Evolutionary conservation across 2,888 invertebrate genomes (phyloP).

Genomic region (Heliconius ismenius): DNA sequence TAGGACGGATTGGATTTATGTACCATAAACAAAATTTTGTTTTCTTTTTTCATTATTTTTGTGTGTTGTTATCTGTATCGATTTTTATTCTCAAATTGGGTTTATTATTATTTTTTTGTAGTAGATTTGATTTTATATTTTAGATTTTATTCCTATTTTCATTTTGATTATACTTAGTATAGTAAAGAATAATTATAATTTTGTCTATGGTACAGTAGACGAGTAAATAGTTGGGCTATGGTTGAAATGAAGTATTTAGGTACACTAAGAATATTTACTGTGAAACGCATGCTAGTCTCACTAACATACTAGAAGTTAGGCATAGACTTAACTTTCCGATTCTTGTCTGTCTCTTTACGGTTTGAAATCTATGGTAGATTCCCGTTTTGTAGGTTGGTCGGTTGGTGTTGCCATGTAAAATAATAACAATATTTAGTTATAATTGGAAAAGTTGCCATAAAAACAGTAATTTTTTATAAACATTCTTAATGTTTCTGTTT

Average conservation of each 20-base stretch:
- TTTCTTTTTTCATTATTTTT: conserved; percentile 5
- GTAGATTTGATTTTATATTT: neutral
- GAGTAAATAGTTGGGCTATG: conserved; percentile 71
- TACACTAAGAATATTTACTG: conserved; percentile 55
- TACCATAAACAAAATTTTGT: conserved; percentile 45
- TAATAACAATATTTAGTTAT: conserved; percentile 40
- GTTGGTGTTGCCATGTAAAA: conserved; percentile 64
- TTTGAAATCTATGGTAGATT: conserved; percentile 56
- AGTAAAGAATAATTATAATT: conserved; percentile 30
- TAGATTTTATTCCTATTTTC: neutral
- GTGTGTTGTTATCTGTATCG: neutral
- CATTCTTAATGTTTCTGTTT: conserved; percentile 26
- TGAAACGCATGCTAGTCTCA: conserved; percentile 75
- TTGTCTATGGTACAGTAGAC: conserved; percentile 59
- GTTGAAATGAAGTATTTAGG: conserved; percentile 62
- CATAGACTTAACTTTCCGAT: conserved; percentile 44
- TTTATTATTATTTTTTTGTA: neutral
- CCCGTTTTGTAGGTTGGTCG: conserved; percentile 57
- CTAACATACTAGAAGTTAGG: conserved; percentile 65
- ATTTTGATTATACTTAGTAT: neutral
- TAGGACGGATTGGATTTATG: conserved; percentile 41
- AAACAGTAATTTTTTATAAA: conserved; percentile 17
- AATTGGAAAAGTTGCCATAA: conserved; percentile 11
- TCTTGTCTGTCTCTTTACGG: conserved; percentile 45
- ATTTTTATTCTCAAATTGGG: neutral